A percentile compares a stretch with the other conserved stretches of the same genome.
Evolutionary conservation across 1,140 invertebrate genomes (phyloP).

Genomic region (Maniola jurtina): DNA sequence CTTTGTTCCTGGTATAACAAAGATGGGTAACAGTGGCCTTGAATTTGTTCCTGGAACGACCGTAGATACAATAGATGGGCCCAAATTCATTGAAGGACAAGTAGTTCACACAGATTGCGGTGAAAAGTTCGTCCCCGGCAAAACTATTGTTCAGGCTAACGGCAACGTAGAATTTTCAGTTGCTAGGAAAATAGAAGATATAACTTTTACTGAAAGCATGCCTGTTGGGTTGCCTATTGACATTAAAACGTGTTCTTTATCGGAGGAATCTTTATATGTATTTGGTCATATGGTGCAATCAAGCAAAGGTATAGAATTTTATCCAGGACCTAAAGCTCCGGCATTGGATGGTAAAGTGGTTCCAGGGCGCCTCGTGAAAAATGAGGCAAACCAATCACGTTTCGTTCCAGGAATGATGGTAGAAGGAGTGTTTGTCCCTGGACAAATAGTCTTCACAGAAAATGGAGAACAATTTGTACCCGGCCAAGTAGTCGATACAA

Average conservation of each 20-base stretch:
- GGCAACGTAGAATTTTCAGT: conserved; percentile 81
- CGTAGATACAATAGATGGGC: conserved; percentile 82
- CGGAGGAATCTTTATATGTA: conserved; percentile 79
- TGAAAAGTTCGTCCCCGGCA: conserved; percentile 82
- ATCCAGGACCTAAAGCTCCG: conserved; percentile 79
- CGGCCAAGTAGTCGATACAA: conserved; percentile 85
- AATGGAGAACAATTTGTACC: conserved; percentile 87
- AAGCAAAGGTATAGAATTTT: conserved; percentile 84
- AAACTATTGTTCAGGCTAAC: conserved; percentile 70
- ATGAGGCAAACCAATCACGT: conserved; percentile 80
- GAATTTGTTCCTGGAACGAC: conserved; percentile 84
- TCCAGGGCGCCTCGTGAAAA: conserved; percentile 82
- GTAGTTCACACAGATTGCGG: conserved; percentile 80
- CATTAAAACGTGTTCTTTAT: conserved; percentile 78
- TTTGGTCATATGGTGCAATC: conserved; percentile 86
- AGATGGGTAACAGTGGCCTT: conserved; percentile 46
- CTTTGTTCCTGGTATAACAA: conserved; percentile 80
- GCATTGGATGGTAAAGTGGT: conserved; percentile 81
- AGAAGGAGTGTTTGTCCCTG: conserved; percentile 84
- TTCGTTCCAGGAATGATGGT: conserved; percentile 86
- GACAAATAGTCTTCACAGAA: conserved; percentile 84
- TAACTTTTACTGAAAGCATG: conserved; percentile 77
- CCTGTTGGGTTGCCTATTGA: conserved; percentile 80
- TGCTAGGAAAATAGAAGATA: conserved; percentile 80
- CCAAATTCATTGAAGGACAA: conserved; percentile 85